A percentile compares a stretch with the other conserved stretches of the same genome.
phyloP scores from a whole-genome alignment of 2,797 vertebrate species.

The Chiroxiphia lanceolata region DNA sequence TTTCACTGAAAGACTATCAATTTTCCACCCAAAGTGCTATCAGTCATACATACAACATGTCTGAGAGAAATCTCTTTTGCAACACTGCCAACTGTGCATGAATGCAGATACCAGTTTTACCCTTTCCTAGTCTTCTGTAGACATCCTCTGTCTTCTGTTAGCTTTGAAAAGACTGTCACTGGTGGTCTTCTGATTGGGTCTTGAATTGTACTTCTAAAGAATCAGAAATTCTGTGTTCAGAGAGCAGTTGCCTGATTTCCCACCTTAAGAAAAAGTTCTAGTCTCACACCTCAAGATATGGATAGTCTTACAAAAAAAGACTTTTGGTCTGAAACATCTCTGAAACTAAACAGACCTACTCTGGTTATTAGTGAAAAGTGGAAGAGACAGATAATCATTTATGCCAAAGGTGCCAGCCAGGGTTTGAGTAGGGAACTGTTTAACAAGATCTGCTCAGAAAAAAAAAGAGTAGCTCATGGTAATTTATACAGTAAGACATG shows the following conservation, averaged over 20 bases:
- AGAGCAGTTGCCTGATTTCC: background rate
- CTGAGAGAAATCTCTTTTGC: background rate
- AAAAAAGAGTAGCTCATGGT: background rate
- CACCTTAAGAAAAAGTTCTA: background rate
- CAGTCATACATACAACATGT: background rate
- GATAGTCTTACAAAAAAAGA: background rate
- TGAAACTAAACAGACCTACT: background rate
- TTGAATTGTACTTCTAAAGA: background rate
- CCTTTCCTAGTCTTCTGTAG: background rate
- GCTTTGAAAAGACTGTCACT: background rate
- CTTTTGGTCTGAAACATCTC: background rate
- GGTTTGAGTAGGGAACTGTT: background rate
- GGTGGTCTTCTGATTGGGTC: background rate
- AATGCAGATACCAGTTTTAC: background rate
- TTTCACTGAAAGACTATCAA: background rate
- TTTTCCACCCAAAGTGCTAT: background rate
- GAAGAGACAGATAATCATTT: constrained; percentile 9
- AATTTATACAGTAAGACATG: background rate
- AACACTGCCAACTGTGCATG: background rate
- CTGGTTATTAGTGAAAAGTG: background rate
- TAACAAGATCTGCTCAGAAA: constrained; percentile 2
- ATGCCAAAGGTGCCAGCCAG: background rate
- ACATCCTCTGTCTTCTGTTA: background rate
- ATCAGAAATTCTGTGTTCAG: background rate
- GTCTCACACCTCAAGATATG: background rate